phyloP scores from a whole-genome alignment of 2,888 invertebrate genomes.

The Linyphia triangularis region DNA sequence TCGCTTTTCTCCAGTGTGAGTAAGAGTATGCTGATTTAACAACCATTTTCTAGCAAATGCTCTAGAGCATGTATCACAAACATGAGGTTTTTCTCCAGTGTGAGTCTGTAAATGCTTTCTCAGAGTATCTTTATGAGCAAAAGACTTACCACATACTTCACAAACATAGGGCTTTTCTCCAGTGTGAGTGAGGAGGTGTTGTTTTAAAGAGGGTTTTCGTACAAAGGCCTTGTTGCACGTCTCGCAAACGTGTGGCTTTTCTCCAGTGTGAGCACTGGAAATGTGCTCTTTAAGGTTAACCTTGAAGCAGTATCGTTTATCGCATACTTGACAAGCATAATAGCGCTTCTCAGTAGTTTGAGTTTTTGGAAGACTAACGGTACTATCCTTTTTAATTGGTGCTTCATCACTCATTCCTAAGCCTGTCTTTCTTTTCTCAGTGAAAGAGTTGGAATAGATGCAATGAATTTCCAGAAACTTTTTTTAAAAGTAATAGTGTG shows the following conservation, averaged over 20 bases:
- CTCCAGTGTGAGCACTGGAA: conserved; percentile 2
- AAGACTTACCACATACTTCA: conserved; percentile 8
- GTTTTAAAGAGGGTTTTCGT: conserved; percentile 7
- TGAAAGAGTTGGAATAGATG: no score
- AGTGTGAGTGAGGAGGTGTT: conserved; percentile 22
- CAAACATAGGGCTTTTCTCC: conserved; percentile 28
- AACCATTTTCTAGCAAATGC: conserved; percentile 33
- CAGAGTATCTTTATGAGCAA: conserved; percentile 15
- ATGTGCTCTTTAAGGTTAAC: conserved; percentile 3
- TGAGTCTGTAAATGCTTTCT: conserved; percentile 15
- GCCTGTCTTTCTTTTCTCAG: no score
- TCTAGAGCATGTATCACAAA: conserved; percentile 15
- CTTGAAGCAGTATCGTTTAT: conserved; percentile 7
- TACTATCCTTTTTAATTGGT: no score
- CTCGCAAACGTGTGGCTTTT: conserved; percentile 24
- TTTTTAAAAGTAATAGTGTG: no score
- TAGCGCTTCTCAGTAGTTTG: conserved; percentile 21
- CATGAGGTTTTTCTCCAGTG: conserved; percentile 49
- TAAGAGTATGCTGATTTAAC: conserved; percentile 5
- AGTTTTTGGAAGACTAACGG: conserved; percentile 8
- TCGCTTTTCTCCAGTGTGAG: conserved; percentile 29
- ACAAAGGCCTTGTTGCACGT: conserved; percentile 9
- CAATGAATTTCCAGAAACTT: no score
- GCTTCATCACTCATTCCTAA: no score
- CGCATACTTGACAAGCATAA: conserved; percentile 21